These are phyloP conservation scores for Sipha maydis DNA, from an alignment of 2,888 invertebrate genomes.

Conservation along the genomic window DNA sequence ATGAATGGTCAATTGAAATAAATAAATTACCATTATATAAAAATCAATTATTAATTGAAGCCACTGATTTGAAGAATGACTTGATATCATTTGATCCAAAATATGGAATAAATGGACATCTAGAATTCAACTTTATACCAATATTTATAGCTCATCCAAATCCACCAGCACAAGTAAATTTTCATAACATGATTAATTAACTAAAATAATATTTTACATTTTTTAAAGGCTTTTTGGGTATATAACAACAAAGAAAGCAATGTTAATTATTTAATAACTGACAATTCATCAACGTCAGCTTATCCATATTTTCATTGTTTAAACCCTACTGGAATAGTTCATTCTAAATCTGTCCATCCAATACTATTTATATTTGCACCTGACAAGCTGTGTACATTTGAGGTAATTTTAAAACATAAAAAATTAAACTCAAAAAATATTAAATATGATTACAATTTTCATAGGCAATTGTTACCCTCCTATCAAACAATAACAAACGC, in stretches of 20 bases:
- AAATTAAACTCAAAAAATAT: neutral
- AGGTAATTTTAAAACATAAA: slow-evolving; percentile 3
- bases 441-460: neutral
- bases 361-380: slow-evolving; percentile 47
- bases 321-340: slow-evolving; percentile 42
- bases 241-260: slow-evolving; percentile 24
- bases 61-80: neutral
- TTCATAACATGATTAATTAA: neutral
- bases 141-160: slow-evolving; percentile 47
- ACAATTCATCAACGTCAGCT: slow-evolving; percentile 30
- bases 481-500: slow-evolving; percentile 17
- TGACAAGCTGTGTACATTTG: slow-evolving; percentile 19
- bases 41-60: slow-evolving; percentile 14
- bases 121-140: slow-evolving; percentile 49
- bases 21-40: neutral
- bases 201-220: neutral
- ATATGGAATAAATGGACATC: slow-evolving; percentile 31
- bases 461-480: slow-evolving; percentile 26
- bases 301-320: slow-evolving; percentile 48
- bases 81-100: slow-evolving; percentile 45
- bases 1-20: slow-evolving; percentile 17
- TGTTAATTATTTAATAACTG: slow-evolving; percentile 45
- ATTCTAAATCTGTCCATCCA: slow-evolving; percentile 32
- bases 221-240: slow-evolving; percentile 50
- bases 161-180: slow-evolving; percentile 52